A percentile compares a stretch with the other conserved stretches of the same genome.
These are phyloP conservation scores for Piprites chloris DNA, from an alignment of 2,113 vertebrate species.

Conservation along the genomic window DNA sequence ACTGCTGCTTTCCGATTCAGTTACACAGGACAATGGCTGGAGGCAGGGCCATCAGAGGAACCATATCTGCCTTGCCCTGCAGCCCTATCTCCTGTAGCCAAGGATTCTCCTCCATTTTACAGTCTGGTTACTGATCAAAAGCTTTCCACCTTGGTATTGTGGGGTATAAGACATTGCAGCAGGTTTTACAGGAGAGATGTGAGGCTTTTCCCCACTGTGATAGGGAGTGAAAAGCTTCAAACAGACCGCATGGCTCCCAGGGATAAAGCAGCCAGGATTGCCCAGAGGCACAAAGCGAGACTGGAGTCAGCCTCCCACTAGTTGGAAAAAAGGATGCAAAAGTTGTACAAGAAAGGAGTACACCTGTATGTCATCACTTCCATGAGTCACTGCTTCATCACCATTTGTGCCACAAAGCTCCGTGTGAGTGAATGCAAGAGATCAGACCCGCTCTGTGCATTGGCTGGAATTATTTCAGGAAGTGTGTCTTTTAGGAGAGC, in stretches of 20 bases:
- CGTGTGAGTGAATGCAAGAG: not conserved
- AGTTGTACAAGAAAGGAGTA: not conserved
- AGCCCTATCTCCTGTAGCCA: not conserved
- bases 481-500: not conserved
- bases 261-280: not conserved
- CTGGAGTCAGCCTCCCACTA: not conserved
- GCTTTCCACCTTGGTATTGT: not conserved
- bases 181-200: rapidly evolving
- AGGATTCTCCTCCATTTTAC: not conserved
- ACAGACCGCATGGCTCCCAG: not conserved
- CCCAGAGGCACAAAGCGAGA: not conserved
- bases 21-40: rapidly evolving
- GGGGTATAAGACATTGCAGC: not conserved
- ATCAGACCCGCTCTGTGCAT: not conserved
- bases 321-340: not conserved
- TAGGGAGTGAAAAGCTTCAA: not conserved
- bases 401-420: not conserved
- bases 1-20: not conserved
- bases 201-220: not conserved
- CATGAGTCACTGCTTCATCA: not conserved
- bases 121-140: not conserved
- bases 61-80: rapidly evolving
- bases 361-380: rapidly evolving
- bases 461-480: not conserved
- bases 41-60: not conserved